Percentiles rank a stretch among this genome's conserved stretches.
Conservation (phyloP, 2,113 vertebrate genomes). For the Verasper variegatus region DNA sequence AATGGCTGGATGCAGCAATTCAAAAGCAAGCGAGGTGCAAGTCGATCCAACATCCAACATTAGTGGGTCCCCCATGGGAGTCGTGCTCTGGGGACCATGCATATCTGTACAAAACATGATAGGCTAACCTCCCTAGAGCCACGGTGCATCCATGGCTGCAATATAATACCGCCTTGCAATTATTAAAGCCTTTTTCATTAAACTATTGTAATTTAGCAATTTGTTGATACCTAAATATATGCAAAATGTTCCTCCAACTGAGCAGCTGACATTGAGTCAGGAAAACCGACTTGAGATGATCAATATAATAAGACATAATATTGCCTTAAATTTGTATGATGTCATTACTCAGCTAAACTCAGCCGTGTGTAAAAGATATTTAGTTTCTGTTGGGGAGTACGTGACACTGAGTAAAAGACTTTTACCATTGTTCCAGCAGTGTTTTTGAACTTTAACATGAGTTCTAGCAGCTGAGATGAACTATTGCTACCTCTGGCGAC, state of each 20-base stretch:
- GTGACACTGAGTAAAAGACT: conserved; percentile 20
- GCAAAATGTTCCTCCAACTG: not conserved
- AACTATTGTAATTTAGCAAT: too few species aligned
- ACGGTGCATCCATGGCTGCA: too few species aligned
- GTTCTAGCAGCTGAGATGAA: conserved; percentile 48
- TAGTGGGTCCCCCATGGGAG: too few species aligned
- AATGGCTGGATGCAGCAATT: too few species aligned
- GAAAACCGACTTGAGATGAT: not conserved
- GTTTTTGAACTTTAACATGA: conserved; percentile 50
- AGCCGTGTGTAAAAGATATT: not conserved
- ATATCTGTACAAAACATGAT: too few species aligned
- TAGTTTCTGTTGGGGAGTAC: not conserved
- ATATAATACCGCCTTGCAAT: too few species aligned
- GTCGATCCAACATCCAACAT: too few species aligned
- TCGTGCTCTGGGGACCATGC: too few species aligned
- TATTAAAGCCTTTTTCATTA: too few species aligned
- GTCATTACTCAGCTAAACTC: not conserved
- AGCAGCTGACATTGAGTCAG: not conserved
- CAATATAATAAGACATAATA: too few species aligned
- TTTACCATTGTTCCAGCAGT: conserved; percentile 27
- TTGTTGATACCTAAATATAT: not conserved
- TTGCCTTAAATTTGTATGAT: not conserved
- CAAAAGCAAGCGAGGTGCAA: too few species aligned
- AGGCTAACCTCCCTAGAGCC: too few species aligned
- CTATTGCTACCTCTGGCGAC: conserved; percentile 71